phyloP scores from a whole-genome alignment of 2,888 invertebrate species.

The Notocelia uddmanniana region DNA sequence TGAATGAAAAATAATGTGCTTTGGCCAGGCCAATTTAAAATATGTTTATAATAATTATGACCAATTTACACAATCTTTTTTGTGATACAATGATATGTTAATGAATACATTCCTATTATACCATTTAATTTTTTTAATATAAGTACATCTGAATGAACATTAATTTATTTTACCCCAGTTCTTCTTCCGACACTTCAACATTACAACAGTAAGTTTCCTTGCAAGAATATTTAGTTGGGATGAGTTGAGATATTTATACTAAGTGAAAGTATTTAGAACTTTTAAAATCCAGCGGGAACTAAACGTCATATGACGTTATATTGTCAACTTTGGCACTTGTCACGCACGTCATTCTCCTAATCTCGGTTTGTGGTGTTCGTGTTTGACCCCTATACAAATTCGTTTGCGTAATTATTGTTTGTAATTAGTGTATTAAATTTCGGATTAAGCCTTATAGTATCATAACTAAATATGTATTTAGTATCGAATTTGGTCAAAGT shows the following conservation, averaged over 20 bases:
- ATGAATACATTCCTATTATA: constrained; percentile 18
- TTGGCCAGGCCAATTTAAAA: constrained; percentile 3
- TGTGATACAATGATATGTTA: constrained; percentile 7
- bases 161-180: neutral
- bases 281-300: neutral
- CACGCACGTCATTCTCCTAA: neutral
- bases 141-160: neutral
- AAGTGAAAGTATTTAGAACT: too few relatives aligned
- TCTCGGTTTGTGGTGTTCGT: neutral
- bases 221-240: too few relatives aligned
- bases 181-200: too few relatives aligned
- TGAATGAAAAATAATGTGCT: neutral
- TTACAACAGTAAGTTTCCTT: too few relatives aligned
- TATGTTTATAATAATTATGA: neutral
- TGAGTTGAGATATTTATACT: too few relatives aligned
- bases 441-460: neutral
- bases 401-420: constrained; percentile 36
- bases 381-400: constrained; percentile 11
- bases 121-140: neutral
- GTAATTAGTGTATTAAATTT: neutral
- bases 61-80: neutral
- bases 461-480: constrained; percentile 88
- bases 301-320: constrained; percentile 11
- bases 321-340: constrained; percentile 21
- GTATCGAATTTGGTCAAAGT: constrained; percentile 92